Base-by-base conservation (phyloP, 2,888 invertebrate species). In the Eristalinus aeneus region DNA sequence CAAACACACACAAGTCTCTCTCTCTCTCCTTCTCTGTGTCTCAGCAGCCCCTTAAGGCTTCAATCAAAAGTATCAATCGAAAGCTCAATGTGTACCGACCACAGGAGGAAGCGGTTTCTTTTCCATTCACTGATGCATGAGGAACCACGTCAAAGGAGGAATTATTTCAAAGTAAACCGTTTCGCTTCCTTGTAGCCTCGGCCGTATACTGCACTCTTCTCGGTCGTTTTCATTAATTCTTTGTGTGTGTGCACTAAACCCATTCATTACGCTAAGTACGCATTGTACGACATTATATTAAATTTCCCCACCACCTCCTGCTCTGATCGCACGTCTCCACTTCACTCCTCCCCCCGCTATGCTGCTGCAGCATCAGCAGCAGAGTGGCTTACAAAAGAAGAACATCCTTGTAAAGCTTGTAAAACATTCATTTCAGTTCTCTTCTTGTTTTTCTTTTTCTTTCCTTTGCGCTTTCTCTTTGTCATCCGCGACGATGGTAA, bases 341-440 rank as follows among this genome's bases (percentile, higher is more conserved):
- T 34, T n/a, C 46, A 1, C 34, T 34, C 34, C 34, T 53, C 53
- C 12, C 12, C 1, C 39, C 39, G 12, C n/a, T 8, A 10, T n/a
- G n/a, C 39, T 39, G 39, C 39, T 4, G 11, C 39, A 39, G 22
- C 23, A 22, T 2, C 39, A 39, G 11, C 39, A 39, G 22, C 23
- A 22, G 23, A 61, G 20, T 34, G 72, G 27, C 36, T 68, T 56
- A 77, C 39, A 65, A 58, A 67, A 58, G 58, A 16, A 22, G 32
- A 75, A 80, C 34, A 64, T 69, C 60, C 68, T 80, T 85, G 80
- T 69, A 60, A 56, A 69, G 53, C 74, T 79, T 79, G 75, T 80
- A 80, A 76, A 80, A 68, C 75, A 63, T 72, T 36, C 34, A 67
- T 61, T 46, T 69, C 6, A 46, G 46, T 68, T 69, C 56, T 69